Percentiles rank a stretch among this genome's conserved stretches.
phyloP scores from a whole-genome alignment of 1,140 invertebrate species.

The Drosophila dunni region DNA sequence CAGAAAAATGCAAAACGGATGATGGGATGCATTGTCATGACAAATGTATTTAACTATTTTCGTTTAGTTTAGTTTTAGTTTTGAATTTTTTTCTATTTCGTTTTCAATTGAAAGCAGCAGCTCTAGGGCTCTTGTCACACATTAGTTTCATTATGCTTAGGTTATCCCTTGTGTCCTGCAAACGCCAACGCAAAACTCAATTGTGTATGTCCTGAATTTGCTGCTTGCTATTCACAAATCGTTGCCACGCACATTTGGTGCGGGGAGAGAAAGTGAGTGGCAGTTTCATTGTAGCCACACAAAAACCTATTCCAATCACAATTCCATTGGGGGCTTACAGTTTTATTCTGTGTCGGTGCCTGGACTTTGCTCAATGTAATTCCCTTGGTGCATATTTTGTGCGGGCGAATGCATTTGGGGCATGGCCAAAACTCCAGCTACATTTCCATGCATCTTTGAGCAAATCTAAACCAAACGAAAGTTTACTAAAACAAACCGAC shows the following conservation, averaged over 20 bases:
- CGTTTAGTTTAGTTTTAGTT: constrained; percentile 53
- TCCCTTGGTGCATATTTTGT: constrained; percentile 60
- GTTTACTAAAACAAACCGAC: not conserved
- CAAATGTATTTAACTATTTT: constrained; percentile 82
- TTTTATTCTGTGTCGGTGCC: constrained; percentile 25
- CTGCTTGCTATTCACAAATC: constrained; percentile 66
- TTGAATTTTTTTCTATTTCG: constrained; percentile 23
- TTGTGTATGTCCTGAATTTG: constrained; percentile 27
- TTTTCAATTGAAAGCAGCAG: constrained; percentile 41
- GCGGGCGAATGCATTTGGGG: constrained; percentile 55
- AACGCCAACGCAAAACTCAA: constrained; percentile 1
- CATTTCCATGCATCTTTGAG: constrained; percentile 55
- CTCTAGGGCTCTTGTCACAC: constrained; percentile 75
- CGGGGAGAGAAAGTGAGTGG: not conserved
- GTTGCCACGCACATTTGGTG: constrained; percentile 63
- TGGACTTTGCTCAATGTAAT: constrained; percentile 36
- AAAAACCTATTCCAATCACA: constrained; percentile 7
- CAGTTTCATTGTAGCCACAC: constrained; percentile 41
- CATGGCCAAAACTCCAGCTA: constrained; percentile 60
- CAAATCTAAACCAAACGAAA: constrained; percentile 9
- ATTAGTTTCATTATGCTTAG: constrained; percentile 74
- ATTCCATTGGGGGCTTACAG: constrained; percentile 40
- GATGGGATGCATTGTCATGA: constrained; percentile 66
- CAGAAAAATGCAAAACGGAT: not conserved
- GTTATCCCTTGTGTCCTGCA: constrained; percentile 27